Percentiles rank a stretch among this genome's conserved stretches.
Conservation (phyloP, 2,797 vertebrate species). For the Cossypha dichroa region DNA sequence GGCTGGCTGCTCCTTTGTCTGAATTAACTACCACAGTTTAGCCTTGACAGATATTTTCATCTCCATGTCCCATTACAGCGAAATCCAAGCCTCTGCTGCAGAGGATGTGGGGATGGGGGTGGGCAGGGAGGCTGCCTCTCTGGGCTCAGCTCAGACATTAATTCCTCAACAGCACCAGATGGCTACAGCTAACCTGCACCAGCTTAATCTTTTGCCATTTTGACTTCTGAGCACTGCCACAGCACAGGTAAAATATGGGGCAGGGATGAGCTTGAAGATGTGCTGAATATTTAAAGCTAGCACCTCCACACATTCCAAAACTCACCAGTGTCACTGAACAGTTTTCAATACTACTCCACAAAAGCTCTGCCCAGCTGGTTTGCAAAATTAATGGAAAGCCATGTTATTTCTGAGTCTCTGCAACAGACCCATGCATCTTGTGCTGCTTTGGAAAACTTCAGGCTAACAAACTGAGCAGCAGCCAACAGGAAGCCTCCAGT, state of each 20-base stretch:
- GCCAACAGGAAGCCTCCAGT: not conserved
- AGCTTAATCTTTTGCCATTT: conserved; percentile 34
- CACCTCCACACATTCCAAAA: not conserved
- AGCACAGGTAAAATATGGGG: not conserved
- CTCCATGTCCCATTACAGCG: conserved; percentile 66
- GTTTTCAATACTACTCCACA: not conserved
- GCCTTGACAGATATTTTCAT: conserved; percentile 65
- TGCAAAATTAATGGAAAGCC: not conserved
- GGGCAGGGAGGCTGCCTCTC: not conserved
- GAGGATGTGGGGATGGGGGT: conserved; percentile 32
- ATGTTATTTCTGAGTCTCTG: not conserved
- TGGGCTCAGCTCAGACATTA: conserved; percentile 52
- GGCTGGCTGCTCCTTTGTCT: conserved; percentile 38
- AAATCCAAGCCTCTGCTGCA: conserved; percentile 76
- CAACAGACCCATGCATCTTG: not conserved
- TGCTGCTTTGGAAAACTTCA: not conserved
- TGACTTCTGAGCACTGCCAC: not conserved
- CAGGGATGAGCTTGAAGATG: not conserved
- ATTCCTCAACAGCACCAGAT: conserved; percentile 72
- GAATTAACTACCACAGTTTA: conserved; percentile 8
- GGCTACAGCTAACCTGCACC: conserved; percentile 20
- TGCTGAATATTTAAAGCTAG: not conserved
- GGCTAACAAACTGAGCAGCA: not conserved
- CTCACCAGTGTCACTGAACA: fast-evolving
- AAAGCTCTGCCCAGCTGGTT: not conserved